These are phyloP conservation scores for Bemisia tabaci DNA, from an alignment of 1,140 invertebrate genomes.

Conservation along the genomic window DNA sequence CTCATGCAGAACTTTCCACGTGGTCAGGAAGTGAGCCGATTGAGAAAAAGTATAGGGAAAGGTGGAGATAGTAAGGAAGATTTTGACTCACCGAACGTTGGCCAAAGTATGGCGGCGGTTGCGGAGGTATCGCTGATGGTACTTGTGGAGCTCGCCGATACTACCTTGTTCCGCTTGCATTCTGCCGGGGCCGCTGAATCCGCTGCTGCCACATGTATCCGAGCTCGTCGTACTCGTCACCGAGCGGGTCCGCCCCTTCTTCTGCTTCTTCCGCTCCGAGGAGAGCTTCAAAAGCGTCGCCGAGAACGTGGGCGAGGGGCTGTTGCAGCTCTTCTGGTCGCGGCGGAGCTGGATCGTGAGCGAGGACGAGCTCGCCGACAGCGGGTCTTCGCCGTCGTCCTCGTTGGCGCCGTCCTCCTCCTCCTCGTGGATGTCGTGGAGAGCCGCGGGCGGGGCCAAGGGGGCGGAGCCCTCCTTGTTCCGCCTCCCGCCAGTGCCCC, in stretches of 20 bases:
- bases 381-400: conserved; percentile 12
- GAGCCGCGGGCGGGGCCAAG: conserved; percentile 31
- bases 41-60: neutral
- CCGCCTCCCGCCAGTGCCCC: neutral
- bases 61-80: neutral
- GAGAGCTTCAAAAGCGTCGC: neutral
- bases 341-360: conserved; percentile 14
- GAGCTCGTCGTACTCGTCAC: conserved; percentile 28
- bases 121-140: conserved; percentile 65
- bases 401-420: conserved; percentile 27
- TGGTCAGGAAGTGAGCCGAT: too few species aligned
- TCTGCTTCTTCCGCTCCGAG: conserved; percentile 14
- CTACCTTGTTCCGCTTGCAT: conserved; percentile 82
- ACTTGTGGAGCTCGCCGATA: conserved; percentile 71
- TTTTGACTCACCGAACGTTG: conserved; percentile 63
- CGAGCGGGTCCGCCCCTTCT: conserved; percentile 33
- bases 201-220: conserved; percentile 28
- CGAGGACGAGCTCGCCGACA: conserved; percentile 15
- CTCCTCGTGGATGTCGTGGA: conserved; percentile 40
- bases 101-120: conserved; percentile 70
- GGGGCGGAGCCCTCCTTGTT: conserved; percentile 18
- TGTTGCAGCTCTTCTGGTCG: conserved; percentile 5
- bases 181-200: conserved; percentile 34
- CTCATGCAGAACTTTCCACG: too few species aligned
- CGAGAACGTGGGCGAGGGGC: conserved; percentile 10